Evolutionary conservation across 1,140 invertebrate species (phyloP), one percentile per base, ranked within the genome.

Genomic region (Brachionus sp.): DNA sequence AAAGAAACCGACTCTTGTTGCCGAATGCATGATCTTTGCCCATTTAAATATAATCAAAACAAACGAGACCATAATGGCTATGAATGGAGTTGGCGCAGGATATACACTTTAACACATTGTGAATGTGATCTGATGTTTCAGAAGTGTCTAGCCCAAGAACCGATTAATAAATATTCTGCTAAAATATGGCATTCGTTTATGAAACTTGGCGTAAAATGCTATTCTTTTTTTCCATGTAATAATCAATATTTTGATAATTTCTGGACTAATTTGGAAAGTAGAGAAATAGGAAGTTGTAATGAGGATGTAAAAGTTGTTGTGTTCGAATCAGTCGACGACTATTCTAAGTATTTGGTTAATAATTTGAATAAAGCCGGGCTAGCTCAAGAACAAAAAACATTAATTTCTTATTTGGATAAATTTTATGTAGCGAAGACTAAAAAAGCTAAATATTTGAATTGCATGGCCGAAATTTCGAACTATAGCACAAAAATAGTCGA

Each of bases 21-120:
- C 86, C 90, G 93, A 19, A 91, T 92, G 83, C 93, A 95, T 86
- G 93, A 95, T 87, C 90, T 92, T 85, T 95, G 93, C 84, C 91
- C 91, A 1, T 88, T 91, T 77, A 75, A 75, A 75, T 75, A n/a
- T 46, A 46, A 42, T 75, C 39, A 12, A 12, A 75, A 90, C 90
- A 9, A 88, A 93, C 39, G 86, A 85, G n/a, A 89, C 90, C 70
- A 75, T 13, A 75, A 75, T 75, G 70, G 70, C 6, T 75, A 44
- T 46, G 44, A 46, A 46, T 75, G 70, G 70, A 75, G 70, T 19
- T 75, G 70, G 70, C 37, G 42, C 13, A 46, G 44, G 25, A 75
- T 75, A 2, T 75, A 75, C 23, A 46, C 70, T 25, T 19, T 75
- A 12, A 46, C 70, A 0, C 70, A 75, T 25, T 75, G 70, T 46